phyloP scores from a whole-genome alignment of 2,797 vertebrate genomes.

The Enoplosus armatus region DNA sequence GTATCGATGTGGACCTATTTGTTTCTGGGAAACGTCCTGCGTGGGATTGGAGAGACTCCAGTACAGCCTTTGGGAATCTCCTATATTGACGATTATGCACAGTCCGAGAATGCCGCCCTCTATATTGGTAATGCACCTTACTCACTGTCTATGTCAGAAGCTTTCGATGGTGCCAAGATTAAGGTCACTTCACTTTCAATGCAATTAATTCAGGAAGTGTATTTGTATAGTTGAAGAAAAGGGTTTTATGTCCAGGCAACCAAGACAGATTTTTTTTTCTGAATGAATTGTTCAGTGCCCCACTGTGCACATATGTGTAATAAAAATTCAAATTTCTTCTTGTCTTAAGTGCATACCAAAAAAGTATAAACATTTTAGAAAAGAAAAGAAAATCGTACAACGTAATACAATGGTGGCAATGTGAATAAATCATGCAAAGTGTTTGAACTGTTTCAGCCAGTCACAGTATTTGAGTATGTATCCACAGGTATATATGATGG shows the following conservation, averaged over 20 bases:
- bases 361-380: too few species aligned
- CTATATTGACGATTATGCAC: conserved; percentile 84
- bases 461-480: not conserved
- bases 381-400: too few species aligned
- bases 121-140: conserved; percentile 78
- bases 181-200: not conserved
- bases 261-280: not conserved
- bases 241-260: not conserved
- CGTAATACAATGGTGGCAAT: not conserved
- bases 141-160: not conserved
- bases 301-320: too few species aligned
- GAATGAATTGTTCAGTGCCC: too few species aligned
- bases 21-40: conserved; percentile 82
- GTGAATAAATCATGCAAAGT: not conserved
- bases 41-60: conserved; percentile 83
- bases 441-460: too few species aligned
- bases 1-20: conserved; percentile 82
- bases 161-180: not conserved
- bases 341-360: too few species aligned
- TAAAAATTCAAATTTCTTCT: too few species aligned
- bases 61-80: conserved; percentile 82
- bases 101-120: conserved; percentile 80
- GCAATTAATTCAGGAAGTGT: not conserved
- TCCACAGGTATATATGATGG: not conserved
- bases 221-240: not conserved